Evolutionary conservation across 2,113 vertebrate species (phyloP), one percentile per base, ranked within the genome.

Genomic region (Sisor rabdophorus): DNA sequence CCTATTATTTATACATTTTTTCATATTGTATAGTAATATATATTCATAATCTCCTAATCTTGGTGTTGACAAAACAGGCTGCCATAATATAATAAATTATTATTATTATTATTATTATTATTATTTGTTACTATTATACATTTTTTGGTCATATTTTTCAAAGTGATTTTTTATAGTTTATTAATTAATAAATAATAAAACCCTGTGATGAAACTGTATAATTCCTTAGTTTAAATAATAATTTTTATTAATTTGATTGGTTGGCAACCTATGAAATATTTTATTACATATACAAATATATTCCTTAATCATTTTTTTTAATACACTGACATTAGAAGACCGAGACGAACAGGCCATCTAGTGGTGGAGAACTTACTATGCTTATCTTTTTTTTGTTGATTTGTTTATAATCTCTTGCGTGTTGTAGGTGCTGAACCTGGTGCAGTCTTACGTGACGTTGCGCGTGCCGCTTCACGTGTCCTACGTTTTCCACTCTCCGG

Each of bases 371-470:
- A 47, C 26, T 59, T 26, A 8, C 26, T n/a, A n/a, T n/a, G n/a
- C n/a, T n/a, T n/a, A n/a, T n/a, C n/a, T n/a, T n/a, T n/a, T n/a
- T n/a, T n/a, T n/a, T n/a, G n/a, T n/a, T n/a, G n/a, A n/a, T n/a
- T n/a, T n/a, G n/a, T 69, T 30, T 4, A 11, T 69, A 69, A 69
- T 69, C 16, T 54, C 2, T 71, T 3, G 40, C 26, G 13, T 19
- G 48, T 67, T 65, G 26, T 55, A 95, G 94, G 92, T 95, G 71
- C 85, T 94, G 61, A 94, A 94, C 81, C 87, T 94, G 0, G 94
- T 94, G 6, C 94, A 95, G 84, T 95, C 94, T 26, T 95, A 93
- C 2, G 93, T 95, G 82, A 94, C 93, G 0, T 87, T 95, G 44
- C 89, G 93, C 19, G 93, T 95, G 4, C 94, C 94, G 1, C 82